Evolutionary conservation across 2,888 invertebrate genomes (phyloP).

Genomic region (Candidula unifasciata): DNA sequence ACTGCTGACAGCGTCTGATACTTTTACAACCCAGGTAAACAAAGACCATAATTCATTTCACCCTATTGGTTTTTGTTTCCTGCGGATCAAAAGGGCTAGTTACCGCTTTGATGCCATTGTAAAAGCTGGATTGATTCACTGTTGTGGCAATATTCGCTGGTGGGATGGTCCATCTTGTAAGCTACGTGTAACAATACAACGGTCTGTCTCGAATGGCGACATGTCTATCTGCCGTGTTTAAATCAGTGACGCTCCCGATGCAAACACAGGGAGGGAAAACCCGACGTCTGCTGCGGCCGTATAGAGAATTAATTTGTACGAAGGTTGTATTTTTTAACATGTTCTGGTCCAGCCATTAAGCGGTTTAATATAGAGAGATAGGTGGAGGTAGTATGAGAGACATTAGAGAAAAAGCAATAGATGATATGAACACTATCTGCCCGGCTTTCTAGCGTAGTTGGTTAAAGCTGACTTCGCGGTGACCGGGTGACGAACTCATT

Average conservation of each 20-base stretch:
- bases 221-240: neutral
- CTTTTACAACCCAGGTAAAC: constrained; percentile 25
- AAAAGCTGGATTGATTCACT: constrained; percentile 29
- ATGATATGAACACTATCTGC: too few relatives aligned
- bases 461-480: too few relatives aligned
- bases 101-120: constrained; percentile 32
- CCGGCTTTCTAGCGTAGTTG: too few relatives aligned
- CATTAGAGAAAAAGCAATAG: too few relatives aligned
- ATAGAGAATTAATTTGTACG: too few relatives aligned
- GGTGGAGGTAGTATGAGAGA: too few relatives aligned
- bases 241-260: neutral
- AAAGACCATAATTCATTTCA: constrained; percentile 27
- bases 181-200: neutral
- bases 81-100: neutral
- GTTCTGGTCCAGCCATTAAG: too few relatives aligned
- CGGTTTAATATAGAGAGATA: too few relatives aligned
- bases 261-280: neutral
- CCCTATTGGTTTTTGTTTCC: neutral
- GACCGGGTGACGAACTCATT: too few relatives aligned
- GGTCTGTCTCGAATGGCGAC: neutral
- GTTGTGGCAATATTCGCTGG: neutral
- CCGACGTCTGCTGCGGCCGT: too few relatives aligned
- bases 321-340: too few relatives aligned
- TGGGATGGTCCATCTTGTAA: neutral
- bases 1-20: neutral